These are phyloP conservation scores for Paedocypris sp. DNA, from an alignment of 2,113 vertebrate species.

Conservation along the genomic window DNA sequence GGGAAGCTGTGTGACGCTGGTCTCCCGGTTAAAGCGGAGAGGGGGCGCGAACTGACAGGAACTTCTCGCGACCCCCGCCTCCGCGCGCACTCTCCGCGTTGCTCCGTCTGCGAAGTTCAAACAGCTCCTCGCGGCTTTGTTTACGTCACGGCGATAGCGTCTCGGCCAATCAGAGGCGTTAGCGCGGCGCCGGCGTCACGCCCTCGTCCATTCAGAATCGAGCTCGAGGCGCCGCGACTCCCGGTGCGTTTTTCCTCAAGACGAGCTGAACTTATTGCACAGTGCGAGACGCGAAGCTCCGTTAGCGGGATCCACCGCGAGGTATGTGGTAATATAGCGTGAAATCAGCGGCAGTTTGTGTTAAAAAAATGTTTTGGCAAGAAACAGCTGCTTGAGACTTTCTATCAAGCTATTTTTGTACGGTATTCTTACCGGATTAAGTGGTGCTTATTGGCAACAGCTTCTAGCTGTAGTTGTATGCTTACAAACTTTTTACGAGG, in stretches of 20 bases:
- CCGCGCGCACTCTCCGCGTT: constrained; percentile 48
- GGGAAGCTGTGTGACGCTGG: constrained; percentile 27
- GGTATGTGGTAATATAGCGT: not conserved
- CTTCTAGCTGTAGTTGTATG: too few relatives aligned
- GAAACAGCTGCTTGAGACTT: too few relatives aligned
- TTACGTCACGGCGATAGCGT: constrained; percentile 43
- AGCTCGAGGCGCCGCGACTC: constrained; percentile 38
- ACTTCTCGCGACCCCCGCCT: constrained; percentile 50
- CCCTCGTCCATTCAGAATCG: constrained; percentile 49
- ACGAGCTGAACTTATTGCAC: constrained; percentile 39
- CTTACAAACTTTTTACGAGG: too few relatives aligned
- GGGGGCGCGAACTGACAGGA: constrained; percentile 41
- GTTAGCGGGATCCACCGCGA: constrained; percentile 4
- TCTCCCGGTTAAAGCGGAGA: constrained; percentile 40
- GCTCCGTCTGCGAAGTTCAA: constrained; percentile 60
- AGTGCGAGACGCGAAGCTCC: constrained; percentile 1
- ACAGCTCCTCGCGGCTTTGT: constrained; percentile 61
- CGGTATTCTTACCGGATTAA: too few relatives aligned
- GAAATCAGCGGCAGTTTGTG: not conserved
- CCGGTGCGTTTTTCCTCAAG: constrained; percentile 32
- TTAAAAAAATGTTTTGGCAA: not conserved
- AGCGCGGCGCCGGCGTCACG: constrained; percentile 57
- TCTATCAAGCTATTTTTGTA: too few relatives aligned
- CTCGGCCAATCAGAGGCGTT: constrained; percentile 56
- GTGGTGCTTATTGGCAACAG: too few relatives aligned